Base-by-base conservation (phyloP, 2,113 vertebrate genomes). In the Montifringilla adamsi region DNA sequence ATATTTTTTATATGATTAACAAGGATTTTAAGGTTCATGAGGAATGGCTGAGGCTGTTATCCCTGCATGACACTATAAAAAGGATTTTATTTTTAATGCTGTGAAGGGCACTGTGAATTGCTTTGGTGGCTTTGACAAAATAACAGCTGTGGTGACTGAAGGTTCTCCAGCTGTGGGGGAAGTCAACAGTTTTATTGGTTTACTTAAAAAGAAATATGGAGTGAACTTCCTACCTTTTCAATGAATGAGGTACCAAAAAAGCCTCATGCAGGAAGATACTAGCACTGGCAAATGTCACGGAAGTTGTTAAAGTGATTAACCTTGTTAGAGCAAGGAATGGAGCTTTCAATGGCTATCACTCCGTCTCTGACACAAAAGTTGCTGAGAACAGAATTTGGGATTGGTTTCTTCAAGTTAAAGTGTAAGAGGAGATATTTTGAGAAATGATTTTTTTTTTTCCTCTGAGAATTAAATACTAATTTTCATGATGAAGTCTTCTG, bases 21-120 rank as follows among this genome's bases (percentile, higher is more conserved):
- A 97, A 94, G 89, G 96, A 97, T 98, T 98, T 97, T 97, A 94
- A 97, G 92, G 93, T 91, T 95, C 93, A 52, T 84, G 90, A 97
- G 97, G 87, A 96, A 95, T 84, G 28, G 53, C 49, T 78, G 84
- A 89, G 50, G 84, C 83, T 84, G 50, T 91, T 95, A 89, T 92
- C 89, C 82, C 62, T 92, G 67, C 62, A 56, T 44, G 46, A 91
- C 84, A 79, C 81, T 63, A 92, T 84, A 90, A 96, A 97, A 97
- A 74, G 33, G 44, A 94, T 93, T 94, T 96, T 97, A 97, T 97
- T 98, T 97, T 96, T 94, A 96, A 97, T 97, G 94, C 89, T 94
- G 88, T 97, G 95, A 97, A 97, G 83, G 89, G 94, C 83, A 96
- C 69, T 87, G 70, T 89, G 87, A 97, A 96, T 97, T 97, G 96